Conservation (phyloP, 2,888 invertebrate genomes). For the Limnephilus marmoratus region DNA sequence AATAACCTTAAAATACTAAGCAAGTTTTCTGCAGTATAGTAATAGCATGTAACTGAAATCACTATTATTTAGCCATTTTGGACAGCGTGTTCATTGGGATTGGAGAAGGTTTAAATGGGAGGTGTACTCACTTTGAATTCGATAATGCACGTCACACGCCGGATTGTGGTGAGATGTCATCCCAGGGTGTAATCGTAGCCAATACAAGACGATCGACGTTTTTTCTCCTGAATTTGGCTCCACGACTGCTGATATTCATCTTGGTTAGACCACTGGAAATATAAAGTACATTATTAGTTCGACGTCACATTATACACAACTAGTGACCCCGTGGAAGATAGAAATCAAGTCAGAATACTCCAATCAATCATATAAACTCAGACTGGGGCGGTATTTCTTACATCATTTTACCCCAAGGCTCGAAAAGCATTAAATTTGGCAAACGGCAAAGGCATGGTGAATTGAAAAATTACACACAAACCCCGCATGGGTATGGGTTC, state of each 20-base stretch:
- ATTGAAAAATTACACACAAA: too few relatives aligned
- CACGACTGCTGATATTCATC: not conserved
- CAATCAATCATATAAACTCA: conserved; percentile 56
- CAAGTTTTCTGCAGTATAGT: too few relatives aligned
- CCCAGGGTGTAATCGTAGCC: not conserved
- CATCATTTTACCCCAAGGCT: conserved; percentile 54
- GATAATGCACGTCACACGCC: not conserved
- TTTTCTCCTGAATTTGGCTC: too few relatives aligned
- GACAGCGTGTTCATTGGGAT: not conserved
- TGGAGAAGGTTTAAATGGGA: not conserved
- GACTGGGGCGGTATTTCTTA: conserved; percentile 65
- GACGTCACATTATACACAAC: not conserved
- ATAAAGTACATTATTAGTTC: not conserved
- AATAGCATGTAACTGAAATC: not conserved
- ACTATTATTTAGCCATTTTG: not conserved
- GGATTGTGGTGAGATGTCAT: not conserved
- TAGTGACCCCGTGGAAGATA: not conserved
- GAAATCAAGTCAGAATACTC: not conserved
- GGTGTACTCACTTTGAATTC: not conserved
- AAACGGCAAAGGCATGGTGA: too few relatives aligned
- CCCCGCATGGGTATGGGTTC: not conserved
- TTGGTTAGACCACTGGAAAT: not conserved
- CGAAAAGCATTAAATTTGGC: not conserved
- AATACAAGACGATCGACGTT: too few relatives aligned
- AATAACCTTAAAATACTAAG: not conserved